These are phyloP conservation scores for Eonycteris spelaea DNA, from an alignment of 2,113 vertebrate species.

Conservation along the genomic window DNA sequence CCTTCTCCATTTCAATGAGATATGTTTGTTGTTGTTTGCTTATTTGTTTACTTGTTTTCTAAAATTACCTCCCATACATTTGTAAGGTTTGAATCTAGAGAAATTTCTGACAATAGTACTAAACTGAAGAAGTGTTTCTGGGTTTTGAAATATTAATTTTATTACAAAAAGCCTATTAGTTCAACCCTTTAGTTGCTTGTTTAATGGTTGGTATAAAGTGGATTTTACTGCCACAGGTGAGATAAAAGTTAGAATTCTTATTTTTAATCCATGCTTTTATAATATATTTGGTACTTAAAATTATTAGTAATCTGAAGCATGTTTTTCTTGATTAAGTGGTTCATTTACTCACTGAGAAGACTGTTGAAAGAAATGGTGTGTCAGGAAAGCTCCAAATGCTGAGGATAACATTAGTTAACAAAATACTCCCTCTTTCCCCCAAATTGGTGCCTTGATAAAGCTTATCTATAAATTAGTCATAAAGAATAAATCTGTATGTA, in stretches of 20 bases:
- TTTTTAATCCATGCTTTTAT: neutral
- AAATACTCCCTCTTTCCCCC: fast-evolving
- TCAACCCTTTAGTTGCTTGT: neutral
- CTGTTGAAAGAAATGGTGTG: neutral
- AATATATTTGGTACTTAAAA: neutral
- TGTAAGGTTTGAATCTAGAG: neutral
- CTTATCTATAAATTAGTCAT: neutral
- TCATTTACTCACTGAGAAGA: neutral
- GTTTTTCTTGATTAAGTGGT: neutral
- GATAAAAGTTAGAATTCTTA: neutral
- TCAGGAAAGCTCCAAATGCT: neutral
- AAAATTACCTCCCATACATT: neutral
- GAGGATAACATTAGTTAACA: neutral
- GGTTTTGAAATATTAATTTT: conserved; percentile 36
- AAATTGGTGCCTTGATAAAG: neutral
- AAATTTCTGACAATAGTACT: neutral
- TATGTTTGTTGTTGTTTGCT: neutral
- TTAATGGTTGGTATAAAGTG: neutral
- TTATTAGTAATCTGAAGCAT: neutral
- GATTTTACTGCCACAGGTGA: neutral
- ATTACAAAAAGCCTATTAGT: neutral
- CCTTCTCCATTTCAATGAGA: neutral
- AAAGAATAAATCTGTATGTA: neutral
- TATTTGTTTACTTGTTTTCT: neutral
- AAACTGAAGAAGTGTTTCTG: neutral